Evolutionary conservation across 1,140 invertebrate species (phyloP).

Genomic region (Copidosoma floridanum): DNA sequence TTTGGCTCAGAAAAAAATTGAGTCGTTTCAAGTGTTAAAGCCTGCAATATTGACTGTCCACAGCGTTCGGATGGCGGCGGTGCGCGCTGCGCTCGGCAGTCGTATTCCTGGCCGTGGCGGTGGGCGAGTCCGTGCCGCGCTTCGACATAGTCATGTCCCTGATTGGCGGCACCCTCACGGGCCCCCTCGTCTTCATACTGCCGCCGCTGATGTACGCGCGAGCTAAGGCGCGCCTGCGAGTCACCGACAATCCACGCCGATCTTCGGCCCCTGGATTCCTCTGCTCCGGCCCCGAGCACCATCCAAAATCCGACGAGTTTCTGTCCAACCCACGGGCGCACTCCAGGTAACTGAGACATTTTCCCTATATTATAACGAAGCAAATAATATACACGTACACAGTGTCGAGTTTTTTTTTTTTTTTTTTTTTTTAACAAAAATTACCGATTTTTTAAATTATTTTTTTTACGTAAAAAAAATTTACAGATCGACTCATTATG

Average conservation of each 20-base stretch:
- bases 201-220: constrained; percentile 79
- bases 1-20: too few relatives aligned
- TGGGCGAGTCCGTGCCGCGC: constrained; percentile 79
- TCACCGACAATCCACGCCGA: constrained; percentile 22
- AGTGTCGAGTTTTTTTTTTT: not conserved
- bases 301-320: too few relatives aligned
- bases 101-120: constrained; percentile 69
- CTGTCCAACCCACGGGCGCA: constrained; percentile 42
- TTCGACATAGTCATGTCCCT: constrained; percentile 89
- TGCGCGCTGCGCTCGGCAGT: constrained; percentile 71
- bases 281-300: constrained; percentile 32
- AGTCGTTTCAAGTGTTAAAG: constrained; percentile 1
- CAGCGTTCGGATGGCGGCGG: constrained; percentile 79
- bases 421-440: not conserved
- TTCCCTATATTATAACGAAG: too few relatives aligned
- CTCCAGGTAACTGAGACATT: constrained; percentile 30
- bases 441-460: not conserved
- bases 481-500: constrained; percentile 27
- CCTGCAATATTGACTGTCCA: constrained; percentile 42
- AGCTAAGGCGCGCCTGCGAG: constrained; percentile 42
- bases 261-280: constrained; percentile 31
- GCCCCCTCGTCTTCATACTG: constrained; percentile 80
- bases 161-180: constrained; percentile 80
- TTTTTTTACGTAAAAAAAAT: not conserved
- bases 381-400: too few relatives aligned